These are phyloP conservation scores for Microlaimidae sp. DNA, from an alignment of 2,888 invertebrate genomes.

Conservation along the genomic window DNA sequence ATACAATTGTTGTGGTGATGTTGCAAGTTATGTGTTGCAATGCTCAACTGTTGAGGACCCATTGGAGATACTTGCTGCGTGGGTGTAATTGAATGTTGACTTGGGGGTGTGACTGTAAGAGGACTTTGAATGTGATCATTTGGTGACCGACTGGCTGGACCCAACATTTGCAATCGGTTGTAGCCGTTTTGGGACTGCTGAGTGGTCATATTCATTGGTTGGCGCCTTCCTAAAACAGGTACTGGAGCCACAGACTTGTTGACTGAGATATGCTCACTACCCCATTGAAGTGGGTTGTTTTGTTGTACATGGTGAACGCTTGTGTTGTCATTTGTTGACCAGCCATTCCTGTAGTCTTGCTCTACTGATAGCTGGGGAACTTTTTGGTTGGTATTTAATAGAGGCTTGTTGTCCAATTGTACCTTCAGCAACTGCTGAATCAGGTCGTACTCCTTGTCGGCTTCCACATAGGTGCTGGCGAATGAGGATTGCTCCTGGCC, in stretches of 20 bases:
- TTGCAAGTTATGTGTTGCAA: neutral
- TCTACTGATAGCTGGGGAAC: constrained; percentile 13
- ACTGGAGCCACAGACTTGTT: neutral
- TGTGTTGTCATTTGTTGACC: no score
- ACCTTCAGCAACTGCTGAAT: constrained; percentile 20
- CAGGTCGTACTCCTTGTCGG: constrained; percentile 17
- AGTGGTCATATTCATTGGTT: no score
- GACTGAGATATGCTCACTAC: no score
- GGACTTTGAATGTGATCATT: no score
- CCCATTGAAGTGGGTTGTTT: neutral
- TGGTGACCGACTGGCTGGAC: neutral
- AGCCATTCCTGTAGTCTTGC: no score
- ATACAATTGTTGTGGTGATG: neutral
- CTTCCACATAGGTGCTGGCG: neutral
- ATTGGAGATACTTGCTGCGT: neutral
- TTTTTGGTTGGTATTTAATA: constrained; percentile 7
- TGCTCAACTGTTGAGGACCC: neutral
- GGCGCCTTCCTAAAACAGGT: no score
- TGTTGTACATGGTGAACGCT: no score
- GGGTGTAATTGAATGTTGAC: neutral
- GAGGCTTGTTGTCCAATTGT: constrained; percentile 16
- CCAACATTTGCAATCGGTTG: neutral
- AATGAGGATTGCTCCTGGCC: neutral
- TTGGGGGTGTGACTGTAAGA: neutral
- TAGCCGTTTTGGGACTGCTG: neutral